Conservation (phyloP, 2,797 vertebrate genomes). For the Galago senegalensis region DNA sequence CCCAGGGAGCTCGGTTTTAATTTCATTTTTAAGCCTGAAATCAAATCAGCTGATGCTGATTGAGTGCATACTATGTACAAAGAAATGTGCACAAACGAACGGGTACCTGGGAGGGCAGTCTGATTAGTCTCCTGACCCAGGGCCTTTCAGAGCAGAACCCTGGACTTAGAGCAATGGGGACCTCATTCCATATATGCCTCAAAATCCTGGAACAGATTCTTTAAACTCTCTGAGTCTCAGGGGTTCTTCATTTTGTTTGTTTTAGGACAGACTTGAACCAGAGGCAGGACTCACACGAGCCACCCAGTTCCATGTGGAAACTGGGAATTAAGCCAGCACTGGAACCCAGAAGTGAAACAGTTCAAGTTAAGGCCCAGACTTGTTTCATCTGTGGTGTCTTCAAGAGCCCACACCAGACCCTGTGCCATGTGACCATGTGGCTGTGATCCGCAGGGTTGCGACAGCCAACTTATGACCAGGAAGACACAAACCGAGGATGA, state of each 20-base stretch:
- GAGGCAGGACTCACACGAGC: not conserved
- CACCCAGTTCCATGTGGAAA: not conserved
- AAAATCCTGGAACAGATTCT: not conserved
- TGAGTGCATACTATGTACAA: constrained; percentile 36
- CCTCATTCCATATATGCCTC: not conserved
- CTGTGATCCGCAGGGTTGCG: not conserved
- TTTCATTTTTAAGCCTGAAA: constrained; percentile 72
- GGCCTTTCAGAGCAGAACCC: not conserved
- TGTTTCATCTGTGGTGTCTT: not conserved
- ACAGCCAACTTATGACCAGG: not conserved
- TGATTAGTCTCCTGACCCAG: not conserved
- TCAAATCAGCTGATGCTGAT: constrained; percentile 61
- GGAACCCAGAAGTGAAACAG: not conserved
- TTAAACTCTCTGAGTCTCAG: not conserved
- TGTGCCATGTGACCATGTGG: not conserved
- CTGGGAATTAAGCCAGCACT: not conserved
- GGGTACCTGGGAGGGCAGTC: not conserved
- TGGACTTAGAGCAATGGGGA: not conserved
- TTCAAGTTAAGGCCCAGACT: not conserved
- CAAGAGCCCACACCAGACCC: not conserved
- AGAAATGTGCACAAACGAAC: not conserved
- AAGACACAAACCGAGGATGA: not conserved
- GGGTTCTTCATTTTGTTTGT: not conserved
- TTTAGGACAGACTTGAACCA: not conserved
- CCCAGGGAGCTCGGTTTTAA: constrained; percentile 53